Evolutionary conservation across 2,797 vertebrate genomes (phyloP).

Genomic region (Novumbra hubbsi): DNA sequence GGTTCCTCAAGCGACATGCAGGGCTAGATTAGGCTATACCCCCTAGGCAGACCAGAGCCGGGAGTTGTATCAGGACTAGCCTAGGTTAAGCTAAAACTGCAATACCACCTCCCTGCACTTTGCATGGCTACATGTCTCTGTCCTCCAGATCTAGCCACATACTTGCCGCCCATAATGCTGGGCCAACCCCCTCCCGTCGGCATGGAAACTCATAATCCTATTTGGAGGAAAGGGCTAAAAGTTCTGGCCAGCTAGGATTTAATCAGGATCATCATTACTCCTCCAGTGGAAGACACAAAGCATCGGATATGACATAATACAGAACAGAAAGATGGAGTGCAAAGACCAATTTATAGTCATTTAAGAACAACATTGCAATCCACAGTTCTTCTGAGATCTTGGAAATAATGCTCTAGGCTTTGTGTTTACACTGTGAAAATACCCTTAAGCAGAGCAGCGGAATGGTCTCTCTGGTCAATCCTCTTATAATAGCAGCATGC

Average conservation of each 20-base stretch:
- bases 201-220: constrained; percentile 63
- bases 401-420: neutral
- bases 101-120: constrained; percentile 1
- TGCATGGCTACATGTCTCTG: neutral
- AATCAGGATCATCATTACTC: no score
- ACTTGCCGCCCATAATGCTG: constrained; percentile 2
- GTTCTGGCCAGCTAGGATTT: constrained; percentile 32
- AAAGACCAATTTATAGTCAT: no score
- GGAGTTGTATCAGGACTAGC: neutral
- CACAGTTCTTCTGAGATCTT: no score
- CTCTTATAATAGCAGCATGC: constrained; percentile 62
- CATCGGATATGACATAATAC: no score
- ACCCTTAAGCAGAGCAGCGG: constrained; percentile 34
- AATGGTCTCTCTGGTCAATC: constrained; percentile 59
- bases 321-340: no score
- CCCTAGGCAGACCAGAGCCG: neutral
- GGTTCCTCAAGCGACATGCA: neutral
- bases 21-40: neutral
- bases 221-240: constrained; percentile 50
- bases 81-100: neutral
- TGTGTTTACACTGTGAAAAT: constrained; percentile 43
- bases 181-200: constrained; percentile 20
- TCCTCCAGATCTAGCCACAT: constrained; percentile 35
- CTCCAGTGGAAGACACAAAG: no score
- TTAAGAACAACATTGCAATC: no score